Conservation (phyloP, 1,140 invertebrate species). For the Eupristina koningsbergeri region DNA sequence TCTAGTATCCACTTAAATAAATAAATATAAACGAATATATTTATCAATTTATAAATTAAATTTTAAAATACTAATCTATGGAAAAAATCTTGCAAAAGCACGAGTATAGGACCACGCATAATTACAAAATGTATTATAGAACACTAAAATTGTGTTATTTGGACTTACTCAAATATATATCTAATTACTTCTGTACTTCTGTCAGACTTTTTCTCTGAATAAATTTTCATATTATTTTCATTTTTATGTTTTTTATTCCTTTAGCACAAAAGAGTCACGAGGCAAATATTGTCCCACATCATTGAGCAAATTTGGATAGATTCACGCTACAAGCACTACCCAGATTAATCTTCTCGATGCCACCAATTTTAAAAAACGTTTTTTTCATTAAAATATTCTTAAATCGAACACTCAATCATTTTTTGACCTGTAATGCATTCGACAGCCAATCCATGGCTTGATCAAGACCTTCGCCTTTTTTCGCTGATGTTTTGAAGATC, state of each 20-base stretch:
- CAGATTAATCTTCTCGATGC: conserved; percentile 19
- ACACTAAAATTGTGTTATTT: conserved; percentile 11
- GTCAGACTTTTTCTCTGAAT: conserved; percentile 50
- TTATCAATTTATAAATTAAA: conserved; percentile 39
- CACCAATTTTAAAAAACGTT: conserved; percentile 11
- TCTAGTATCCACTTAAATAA: conserved; percentile 33
- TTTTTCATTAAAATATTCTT: background rate
- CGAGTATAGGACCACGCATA: background rate
- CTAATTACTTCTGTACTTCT: conserved; percentile 39
- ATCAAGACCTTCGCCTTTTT: conserved; percentile 98
- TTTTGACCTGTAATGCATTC: conserved; percentile 89
- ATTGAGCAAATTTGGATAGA: background rate
- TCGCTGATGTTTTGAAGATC: conserved; percentile 99
- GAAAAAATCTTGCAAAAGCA: conserved; percentile 48
- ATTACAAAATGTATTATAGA: background rate
- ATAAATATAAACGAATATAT: conserved; percentile 6
- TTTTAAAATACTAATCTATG: conserved; percentile 43
- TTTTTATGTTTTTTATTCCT: conserved; percentile 34
- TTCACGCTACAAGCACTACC: conserved; percentile 19
- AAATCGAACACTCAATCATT: conserved; percentile 75
- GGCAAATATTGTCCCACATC: background rate
- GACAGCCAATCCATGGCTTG: conserved; percentile 99
- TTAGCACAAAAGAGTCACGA: conserved; percentile 34
- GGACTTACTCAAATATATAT: conserved; percentile 23
- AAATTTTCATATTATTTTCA: conserved; percentile 22